Base-by-base conservation (phyloP, 2,797 vertebrate species). In the Acanthopagrus latus region DNA sequence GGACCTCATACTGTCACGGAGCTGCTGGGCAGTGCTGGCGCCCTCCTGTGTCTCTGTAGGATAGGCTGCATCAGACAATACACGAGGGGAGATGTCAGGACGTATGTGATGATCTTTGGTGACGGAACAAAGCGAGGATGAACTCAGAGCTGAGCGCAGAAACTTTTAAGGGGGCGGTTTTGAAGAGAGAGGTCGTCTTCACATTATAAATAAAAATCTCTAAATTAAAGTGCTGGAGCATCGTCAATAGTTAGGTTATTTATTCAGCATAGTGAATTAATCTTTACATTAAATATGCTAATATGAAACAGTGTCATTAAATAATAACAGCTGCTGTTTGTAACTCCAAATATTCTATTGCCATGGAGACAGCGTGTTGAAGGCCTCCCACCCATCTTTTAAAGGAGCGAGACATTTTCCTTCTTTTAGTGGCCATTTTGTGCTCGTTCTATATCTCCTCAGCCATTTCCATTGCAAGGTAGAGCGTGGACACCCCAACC, bases 41-140 rank as follows among this genome's bases (percentile, higher is more conserved):
- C 76, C 81, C 79, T 66, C 78, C 51, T 79, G 78, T 81, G 84
- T 79, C 51, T 76, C 73, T 71, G 67, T 11, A 64, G 64, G 69
- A 82, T 41, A 56, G 56, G n/a, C 57, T 41, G 10, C 64, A 10
- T 43, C 38, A 64, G 65, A 72, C 46, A 29, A 3, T 29, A 33
- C 1, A 50, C 21, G 54, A 33, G 14, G 62, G 33, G 29, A 62
- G 27, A 55, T 41, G 44, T 71, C 63, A 51, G 23, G 65, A 60
- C 43, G 13, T 16, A 23, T 65, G 21, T 44, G 48, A 33, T 47
- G 54, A 23, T 70, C 51, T 23, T 48, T 46, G 21, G 7, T 44
- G 9, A 41, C 48, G 2, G 12, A 20, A 16, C 25, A 41, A 56
- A 43, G 51, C 4, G 2, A 33, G 11, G 10, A 33, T 9, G 5